These are phyloP conservation scores for Montipora efflorescens DNA, from an alignment of 64 coral and sea anemone genomes.

Conservation along the genomic window DNA sequence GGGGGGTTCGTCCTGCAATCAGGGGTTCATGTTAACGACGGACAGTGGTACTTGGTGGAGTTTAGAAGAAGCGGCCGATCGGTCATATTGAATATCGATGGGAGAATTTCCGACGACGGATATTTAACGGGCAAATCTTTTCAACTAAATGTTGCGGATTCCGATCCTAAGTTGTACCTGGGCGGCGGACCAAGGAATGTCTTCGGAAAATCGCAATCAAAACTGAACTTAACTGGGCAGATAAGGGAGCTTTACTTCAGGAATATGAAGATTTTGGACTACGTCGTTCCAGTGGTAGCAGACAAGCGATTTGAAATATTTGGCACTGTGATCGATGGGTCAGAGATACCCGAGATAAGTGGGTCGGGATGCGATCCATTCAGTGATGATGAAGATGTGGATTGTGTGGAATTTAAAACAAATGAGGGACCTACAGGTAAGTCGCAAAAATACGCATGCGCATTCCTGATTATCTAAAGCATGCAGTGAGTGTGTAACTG, in stretches of 20 bases:
- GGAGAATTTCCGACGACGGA: not conserved
- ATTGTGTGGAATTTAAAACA: not conserved
- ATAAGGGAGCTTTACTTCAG: constrained; percentile 61
- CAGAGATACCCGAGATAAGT: not conserved
- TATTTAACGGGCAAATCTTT: not conserved
- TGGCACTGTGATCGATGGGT: constrained; percentile 54
- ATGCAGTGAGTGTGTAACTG: no score
- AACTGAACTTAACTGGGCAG: constrained; percentile 54
- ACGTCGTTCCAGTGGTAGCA: constrained; percentile 12
- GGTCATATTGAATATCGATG: constrained; percentile 35
- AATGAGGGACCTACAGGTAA: not conserved
- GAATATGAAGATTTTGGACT: constrained; percentile 44
- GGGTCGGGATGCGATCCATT: constrained; percentile 36
- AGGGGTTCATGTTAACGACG: constrained; percentile 11
- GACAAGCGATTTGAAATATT: constrained; percentile 54
- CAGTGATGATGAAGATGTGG: constrained; percentile 55
- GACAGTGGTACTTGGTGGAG: constrained; percentile 65
- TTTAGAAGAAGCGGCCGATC: constrained; percentile 13
- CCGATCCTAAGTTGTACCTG: constrained; percentile 22
- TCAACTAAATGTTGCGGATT: constrained; percentile 8
- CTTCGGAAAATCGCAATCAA: constrained; percentile 38
- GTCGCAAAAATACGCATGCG: not conserved
- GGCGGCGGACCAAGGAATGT: constrained; percentile 27
- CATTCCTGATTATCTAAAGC: no score
- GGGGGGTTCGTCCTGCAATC: constrained; percentile 19